Conservation (phyloP, 2,797 vertebrate genomes). For the Megaceryle alcyon region DNA sequence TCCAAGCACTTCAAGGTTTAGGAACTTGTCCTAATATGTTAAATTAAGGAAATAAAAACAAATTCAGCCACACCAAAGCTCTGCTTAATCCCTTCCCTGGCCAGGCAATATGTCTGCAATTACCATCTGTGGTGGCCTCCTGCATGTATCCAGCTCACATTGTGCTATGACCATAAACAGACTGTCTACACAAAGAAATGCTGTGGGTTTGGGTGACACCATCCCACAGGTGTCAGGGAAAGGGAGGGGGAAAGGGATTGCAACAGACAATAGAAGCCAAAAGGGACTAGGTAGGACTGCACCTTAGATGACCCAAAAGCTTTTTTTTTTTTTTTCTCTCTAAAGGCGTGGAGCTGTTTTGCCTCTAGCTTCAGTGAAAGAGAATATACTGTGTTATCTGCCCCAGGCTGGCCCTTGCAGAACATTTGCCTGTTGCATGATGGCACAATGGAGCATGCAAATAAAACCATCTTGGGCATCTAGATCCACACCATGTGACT, state of each 20-base stretch:
- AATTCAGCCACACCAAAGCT: background rate
- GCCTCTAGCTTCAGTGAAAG: background rate
- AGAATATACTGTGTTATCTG: background rate
- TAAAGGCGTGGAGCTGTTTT: background rate
- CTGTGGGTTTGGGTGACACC: background rate
- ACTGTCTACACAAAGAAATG: background rate
- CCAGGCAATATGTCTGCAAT: background rate
- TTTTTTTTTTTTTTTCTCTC: background rate
- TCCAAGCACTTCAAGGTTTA: background rate
- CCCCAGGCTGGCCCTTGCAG: background rate
- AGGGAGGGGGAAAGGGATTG: background rate
- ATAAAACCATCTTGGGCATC: background rate
- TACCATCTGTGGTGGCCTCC: slow-evolving; percentile 10
- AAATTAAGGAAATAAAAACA: background rate
- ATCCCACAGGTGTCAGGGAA: background rate
- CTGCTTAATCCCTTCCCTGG: background rate
- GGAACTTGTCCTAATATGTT: background rate
- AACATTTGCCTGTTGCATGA: background rate
- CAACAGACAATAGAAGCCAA: slow-evolving; percentile 32
- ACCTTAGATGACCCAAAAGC: slow-evolving; percentile 9
- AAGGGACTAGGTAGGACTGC: slow-evolving; percentile 27
- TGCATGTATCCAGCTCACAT: background rate
- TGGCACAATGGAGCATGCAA: background rate
- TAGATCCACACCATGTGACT: accelerated
- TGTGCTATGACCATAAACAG: background rate